These are phyloP conservation scores for Aradus depressus DNA, from an alignment of 2,888 invertebrate genomes.

Conservation along the genomic window DNA sequence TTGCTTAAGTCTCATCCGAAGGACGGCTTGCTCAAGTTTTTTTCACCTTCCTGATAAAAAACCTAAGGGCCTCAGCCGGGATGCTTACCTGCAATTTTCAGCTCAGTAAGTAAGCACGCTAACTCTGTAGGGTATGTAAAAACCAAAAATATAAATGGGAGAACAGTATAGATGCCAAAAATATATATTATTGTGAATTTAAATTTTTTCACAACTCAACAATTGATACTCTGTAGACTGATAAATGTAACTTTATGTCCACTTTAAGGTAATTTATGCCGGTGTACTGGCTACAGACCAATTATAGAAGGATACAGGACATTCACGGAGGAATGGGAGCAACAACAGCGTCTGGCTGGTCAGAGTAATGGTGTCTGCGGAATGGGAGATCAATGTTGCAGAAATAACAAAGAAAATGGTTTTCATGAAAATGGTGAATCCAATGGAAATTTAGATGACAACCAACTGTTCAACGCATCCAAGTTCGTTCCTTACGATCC, in stretches of 20 bases:
- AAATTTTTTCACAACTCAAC: no score
- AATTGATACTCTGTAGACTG: no score
- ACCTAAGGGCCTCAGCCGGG: no score
- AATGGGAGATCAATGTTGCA: conserved; percentile 59
- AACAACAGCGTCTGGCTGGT: conserved; percentile 36
- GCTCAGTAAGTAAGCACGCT: no score
- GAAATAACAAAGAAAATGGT: conserved; percentile 27
- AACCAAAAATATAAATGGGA: no score
- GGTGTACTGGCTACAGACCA: conserved; percentile 90
- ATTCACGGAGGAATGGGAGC: conserved; percentile 64
- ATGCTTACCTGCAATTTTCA: no score
- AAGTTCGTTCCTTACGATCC: conserved; percentile 62
- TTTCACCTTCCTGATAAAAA: no score
- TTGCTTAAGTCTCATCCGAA: no score
- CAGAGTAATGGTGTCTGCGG: conserved; percentile 38
- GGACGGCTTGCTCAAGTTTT: no score
- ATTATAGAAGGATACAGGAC: conserved; percentile 84
- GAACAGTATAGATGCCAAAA: no score
- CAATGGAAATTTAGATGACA: conserved; percentile 25
- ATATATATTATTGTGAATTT: no score
- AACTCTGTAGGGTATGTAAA: no score
- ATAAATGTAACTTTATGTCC: conserved; percentile 1
- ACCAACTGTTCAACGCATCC: conserved; percentile 44
- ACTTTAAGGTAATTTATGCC: conserved; percentile 54
- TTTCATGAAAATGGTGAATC: not conserved